Conservation (phyloP, 2,113 vertebrate species). For the Thamnophis sirtalis region DNA sequence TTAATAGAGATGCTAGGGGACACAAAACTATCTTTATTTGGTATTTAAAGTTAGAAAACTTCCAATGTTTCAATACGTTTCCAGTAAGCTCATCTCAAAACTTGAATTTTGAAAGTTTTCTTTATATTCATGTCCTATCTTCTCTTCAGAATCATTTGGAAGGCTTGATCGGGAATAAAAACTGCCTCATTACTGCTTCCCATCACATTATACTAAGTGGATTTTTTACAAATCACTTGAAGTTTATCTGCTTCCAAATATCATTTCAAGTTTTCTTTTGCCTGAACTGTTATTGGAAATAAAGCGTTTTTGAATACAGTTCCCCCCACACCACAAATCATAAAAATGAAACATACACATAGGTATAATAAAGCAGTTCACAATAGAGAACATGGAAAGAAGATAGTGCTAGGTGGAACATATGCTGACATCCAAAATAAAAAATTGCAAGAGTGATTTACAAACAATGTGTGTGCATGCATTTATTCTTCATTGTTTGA, state of each 20-base stretch:
- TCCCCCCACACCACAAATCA: slow-evolving; percentile 12
- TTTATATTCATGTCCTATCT: slow-evolving; percentile 10
- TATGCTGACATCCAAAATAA: background rate
- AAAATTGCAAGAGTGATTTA: slow-evolving; percentile 18
- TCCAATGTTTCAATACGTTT: background rate
- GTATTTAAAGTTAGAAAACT: background rate
- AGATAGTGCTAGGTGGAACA: slow-evolving; percentile 6
- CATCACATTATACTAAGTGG: slow-evolving; percentile 17
- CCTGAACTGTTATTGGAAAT: slow-evolving; percentile 11
- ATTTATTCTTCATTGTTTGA: slow-evolving; percentile 3
- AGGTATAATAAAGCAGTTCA: slow-evolving; percentile 13
- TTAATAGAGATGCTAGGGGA: background rate
- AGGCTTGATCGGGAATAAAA: slow-evolving; percentile 8
- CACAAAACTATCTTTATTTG: background rate
- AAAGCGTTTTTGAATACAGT: slow-evolving; percentile 34
- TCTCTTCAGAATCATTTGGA: slow-evolving; percentile 11
- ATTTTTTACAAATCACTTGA: slow-evolving; percentile 3
- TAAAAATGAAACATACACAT: slow-evolving; percentile 18
- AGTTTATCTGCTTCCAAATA: slow-evolving; percentile 44
- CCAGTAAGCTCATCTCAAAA: slow-evolving; percentile 23
- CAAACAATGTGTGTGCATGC: background rate
- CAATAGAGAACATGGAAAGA: slow-evolving; percentile 19
- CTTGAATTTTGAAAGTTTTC: slow-evolving; percentile 8
- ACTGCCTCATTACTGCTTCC: slow-evolving; percentile 19
- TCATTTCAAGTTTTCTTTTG: slow-evolving; percentile 18